A percentile compares a stretch with the other conserved stretches of the same genome.
Evolutionary conservation across 2,113 vertebrate genomes (phyloP).

Genomic region (Callionymus lyra): DNA sequence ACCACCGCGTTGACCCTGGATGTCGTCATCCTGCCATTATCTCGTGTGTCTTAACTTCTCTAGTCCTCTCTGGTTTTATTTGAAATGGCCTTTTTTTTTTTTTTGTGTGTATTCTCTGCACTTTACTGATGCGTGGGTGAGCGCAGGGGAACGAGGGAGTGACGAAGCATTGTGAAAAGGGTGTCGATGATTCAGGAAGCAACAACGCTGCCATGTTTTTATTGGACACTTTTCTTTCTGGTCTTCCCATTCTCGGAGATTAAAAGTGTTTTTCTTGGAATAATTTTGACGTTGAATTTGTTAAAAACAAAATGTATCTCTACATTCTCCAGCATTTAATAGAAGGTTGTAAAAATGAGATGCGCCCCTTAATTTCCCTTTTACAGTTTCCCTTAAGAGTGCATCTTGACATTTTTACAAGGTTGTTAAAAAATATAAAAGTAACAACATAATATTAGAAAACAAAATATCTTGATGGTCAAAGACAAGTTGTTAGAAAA

Average conservation of each 20-base stretch:
- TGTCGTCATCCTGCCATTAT: constrained; percentile 37
- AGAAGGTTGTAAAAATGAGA: too few species aligned
- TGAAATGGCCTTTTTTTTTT: constrained; percentile 35
- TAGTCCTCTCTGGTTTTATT: constrained; percentile 6
- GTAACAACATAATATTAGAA: too few species aligned
- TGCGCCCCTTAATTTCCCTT: too few species aligned
- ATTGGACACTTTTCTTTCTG: neutral
- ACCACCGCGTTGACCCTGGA: neutral
- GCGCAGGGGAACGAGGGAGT: constrained; percentile 49
- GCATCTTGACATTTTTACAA: too few species aligned
- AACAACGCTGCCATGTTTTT: constrained; percentile 10
- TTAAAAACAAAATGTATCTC: too few species aligned
- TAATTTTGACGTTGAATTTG: too few species aligned
- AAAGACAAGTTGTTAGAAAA: too few species aligned
- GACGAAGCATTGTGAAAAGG: constrained; percentile 56
- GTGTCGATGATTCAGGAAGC: constrained; percentile 34
- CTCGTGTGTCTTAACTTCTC: constrained; percentile 22
- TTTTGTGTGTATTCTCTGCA: constrained; percentile 67
- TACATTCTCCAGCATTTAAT: too few species aligned
- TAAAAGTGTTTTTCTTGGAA: too few species aligned
- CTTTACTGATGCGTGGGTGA: constrained; percentile 70
- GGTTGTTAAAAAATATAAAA: too few species aligned
- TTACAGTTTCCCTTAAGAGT: too few species aligned
- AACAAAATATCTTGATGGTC: too few species aligned
- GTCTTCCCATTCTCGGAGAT: neutral